A percentile compares a stretch with the other conserved stretches of the same genome.
Conservation (phyloP, 2,113 vertebrate genomes). For the Syngnathus floridae region DNA sequence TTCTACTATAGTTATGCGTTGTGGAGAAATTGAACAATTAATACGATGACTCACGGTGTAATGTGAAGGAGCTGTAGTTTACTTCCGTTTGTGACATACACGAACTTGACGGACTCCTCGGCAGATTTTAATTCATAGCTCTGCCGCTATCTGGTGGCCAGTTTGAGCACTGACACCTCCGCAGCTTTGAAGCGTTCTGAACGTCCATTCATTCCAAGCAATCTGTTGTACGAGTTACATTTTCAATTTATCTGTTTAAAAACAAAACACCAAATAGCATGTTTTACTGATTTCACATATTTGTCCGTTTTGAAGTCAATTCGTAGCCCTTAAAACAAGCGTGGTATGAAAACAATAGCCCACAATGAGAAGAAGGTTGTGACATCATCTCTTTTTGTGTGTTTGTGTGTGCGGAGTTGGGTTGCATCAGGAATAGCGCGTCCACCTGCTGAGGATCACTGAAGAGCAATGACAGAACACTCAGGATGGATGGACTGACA, state of each 20-base stretch:
- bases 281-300: background rate
- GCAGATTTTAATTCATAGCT: background rate
- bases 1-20: background rate
- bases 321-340: background rate
- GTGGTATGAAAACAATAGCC: background rate
- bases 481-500: constrained; percentile 19
- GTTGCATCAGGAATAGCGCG: constrained; percentile 70
- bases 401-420: constrained; percentile 44
- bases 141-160: background rate
- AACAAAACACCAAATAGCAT: background rate
- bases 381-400: background rate
- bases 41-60: too few relatives aligned
- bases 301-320: background rate
- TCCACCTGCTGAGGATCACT: constrained; percentile 68
- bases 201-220: background rate
- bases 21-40: background rate
- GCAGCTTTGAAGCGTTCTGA: background rate
- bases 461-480: constrained; percentile 48
- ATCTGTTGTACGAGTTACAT: background rate
- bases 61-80: background rate
- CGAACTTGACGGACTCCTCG: background rate
- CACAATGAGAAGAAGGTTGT: background rate
- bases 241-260: background rate
- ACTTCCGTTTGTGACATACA: background rate
- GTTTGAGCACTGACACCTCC: background rate